Evolutionary conservation across 1,140 invertebrate species (phyloP).

Genomic region (Drosophila quadrilineata): DNA sequence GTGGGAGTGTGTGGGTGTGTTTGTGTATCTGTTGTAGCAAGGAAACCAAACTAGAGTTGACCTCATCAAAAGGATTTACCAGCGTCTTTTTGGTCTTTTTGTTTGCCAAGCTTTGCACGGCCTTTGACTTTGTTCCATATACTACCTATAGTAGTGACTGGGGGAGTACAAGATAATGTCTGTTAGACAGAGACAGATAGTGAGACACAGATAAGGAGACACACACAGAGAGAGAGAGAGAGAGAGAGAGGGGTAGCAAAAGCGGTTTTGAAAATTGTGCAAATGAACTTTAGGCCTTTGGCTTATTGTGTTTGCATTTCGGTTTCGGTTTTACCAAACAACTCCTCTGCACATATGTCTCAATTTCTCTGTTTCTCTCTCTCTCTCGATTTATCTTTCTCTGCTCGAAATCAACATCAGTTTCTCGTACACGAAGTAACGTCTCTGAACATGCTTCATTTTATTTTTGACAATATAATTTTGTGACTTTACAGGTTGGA

Average conservation of each 20-base stretch:
- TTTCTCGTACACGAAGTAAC: too few species aligned
- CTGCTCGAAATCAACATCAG: too few species aligned
- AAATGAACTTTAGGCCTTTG: conserved; percentile 80
- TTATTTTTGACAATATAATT: conserved; percentile 77
- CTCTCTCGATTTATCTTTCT: not conserved
- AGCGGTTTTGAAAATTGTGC: conserved; percentile 66
- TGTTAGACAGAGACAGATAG: not conserved
- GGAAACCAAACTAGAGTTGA: conserved; percentile 69
- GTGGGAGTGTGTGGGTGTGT: conserved; percentile 17
- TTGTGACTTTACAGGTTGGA: conserved; percentile 61
- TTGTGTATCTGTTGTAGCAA: conserved; percentile 26
- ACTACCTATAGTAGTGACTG: too few species aligned
- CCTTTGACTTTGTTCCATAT: conserved; percentile 64
- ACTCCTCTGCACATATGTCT: conserved; percentile 9
- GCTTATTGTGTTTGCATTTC: conserved; percentile 75
- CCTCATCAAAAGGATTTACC: conserved; percentile 78
- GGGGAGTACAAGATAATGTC: not conserved
- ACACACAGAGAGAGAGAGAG: not conserved
- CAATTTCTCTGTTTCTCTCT: not conserved
- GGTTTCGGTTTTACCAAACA: conserved; percentile 48
- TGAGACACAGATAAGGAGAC: not conserved
- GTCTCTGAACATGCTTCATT: conserved; percentile 62
- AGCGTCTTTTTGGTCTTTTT: conserved; percentile 79
- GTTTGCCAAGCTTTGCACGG: conserved; percentile 62
- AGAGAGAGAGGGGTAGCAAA: not conserved